These are phyloP conservation scores for Petrocephalus zakoni DNA, from an alignment of 2,113 vertebrate species.

Conservation along the genomic window DNA sequence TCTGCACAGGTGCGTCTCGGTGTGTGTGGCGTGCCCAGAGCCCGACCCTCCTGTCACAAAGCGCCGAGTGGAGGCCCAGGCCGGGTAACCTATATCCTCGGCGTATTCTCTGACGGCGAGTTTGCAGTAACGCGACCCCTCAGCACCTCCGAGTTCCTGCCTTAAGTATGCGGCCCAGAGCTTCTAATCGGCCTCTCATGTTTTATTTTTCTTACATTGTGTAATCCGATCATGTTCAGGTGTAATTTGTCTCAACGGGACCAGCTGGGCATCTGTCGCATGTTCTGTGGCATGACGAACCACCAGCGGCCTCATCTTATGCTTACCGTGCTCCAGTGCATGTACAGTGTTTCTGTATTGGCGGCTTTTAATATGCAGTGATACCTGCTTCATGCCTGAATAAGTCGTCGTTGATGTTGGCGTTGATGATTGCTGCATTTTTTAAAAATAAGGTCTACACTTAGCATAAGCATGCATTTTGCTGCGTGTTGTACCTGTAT, in stretches of 20 bases:
- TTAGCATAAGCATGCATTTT: too few relatives aligned
- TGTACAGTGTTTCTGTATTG: neutral
- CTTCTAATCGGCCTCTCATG: slow-evolving; percentile 1
- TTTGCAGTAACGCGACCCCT: neutral
- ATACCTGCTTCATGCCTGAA: neutral
- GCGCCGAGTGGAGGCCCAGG: neutral
- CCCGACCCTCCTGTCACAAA: too few relatives aligned
- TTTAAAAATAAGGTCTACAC: too few relatives aligned
- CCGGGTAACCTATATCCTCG: neutral
- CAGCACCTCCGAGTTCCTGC: neutral
- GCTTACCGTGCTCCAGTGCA: neutral
- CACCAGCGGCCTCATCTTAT: neutral
- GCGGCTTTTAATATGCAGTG: neutral
- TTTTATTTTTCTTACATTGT: neutral
- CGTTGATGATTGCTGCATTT: neutral
- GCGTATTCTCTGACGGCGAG: neutral
- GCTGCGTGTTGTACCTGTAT: too few relatives aligned
- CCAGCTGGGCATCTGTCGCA: neutral
- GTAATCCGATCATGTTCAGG: slow-evolving; percentile 13
- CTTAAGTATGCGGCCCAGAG: slow-evolving; percentile 12
- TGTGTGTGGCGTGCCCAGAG: neutral
- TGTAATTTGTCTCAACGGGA: slow-evolving; percentile 16
- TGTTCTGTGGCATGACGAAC: slow-evolving; percentile 5
- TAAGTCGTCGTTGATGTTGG: neutral
- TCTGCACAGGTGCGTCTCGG: neutral